These are phyloP conservation scores for Molossus molossus DNA, from an alignment of 2,797 vertebrate species.

Conservation along the genomic window DNA sequence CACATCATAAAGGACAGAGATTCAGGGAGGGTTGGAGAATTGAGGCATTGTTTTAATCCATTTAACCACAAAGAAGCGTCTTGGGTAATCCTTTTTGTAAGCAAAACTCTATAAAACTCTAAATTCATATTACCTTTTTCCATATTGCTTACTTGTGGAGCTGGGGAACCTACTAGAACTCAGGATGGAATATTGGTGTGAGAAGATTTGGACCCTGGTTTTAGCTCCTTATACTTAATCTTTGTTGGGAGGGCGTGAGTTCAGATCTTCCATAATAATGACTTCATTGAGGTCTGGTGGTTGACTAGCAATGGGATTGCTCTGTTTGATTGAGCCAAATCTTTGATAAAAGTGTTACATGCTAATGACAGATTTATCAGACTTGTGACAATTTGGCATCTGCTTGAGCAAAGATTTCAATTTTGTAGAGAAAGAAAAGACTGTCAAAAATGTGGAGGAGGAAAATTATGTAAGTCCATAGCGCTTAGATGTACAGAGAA, in stretches of 20 bases:
- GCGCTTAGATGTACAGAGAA: background rate
- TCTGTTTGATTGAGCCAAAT: background rate
- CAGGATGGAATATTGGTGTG: background rate
- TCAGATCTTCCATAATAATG: background rate
- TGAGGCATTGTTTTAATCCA: background rate
- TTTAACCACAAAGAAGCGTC: background rate
- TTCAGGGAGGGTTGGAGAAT: background rate
- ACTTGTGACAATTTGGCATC: slow-evolving; percentile 25
- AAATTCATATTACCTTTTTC: background rate
- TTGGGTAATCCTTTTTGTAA: slow-evolving; percentile 19
- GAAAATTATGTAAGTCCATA: slow-evolving; percentile 66
- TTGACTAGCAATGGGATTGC: background rate
- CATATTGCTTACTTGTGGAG: background rate
- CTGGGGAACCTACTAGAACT: background rate
- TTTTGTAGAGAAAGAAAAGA: slow-evolving; percentile 44
- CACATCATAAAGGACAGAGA: background rate
- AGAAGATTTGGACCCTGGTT: background rate
- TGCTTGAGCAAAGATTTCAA: slow-evolving; percentile 60
- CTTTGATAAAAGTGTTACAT: background rate
- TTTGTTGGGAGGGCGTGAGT: background rate
- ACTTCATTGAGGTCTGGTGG: background rate
- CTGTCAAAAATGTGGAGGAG: slow-evolving; percentile 54
- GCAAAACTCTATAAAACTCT: background rate
- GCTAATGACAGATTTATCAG: slow-evolving; percentile 53
- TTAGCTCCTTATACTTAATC: background rate